Evolutionary conservation across 2,888 invertebrate species (phyloP).

Genomic region (Luperina nickerlii): DNA sequence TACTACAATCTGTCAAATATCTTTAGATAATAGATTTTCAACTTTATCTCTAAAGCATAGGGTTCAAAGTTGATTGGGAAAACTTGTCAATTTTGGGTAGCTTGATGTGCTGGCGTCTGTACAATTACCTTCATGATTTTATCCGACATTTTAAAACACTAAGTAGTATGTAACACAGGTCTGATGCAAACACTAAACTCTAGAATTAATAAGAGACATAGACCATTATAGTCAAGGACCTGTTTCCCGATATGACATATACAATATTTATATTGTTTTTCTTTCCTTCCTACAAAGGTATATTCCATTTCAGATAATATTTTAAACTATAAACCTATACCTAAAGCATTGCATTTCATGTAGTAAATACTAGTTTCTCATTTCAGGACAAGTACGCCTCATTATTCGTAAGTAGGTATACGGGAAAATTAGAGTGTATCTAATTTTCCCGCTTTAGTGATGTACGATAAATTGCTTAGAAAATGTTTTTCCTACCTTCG

Average conservation of each 20-base stretch:
- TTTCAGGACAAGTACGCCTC: constrained; percentile 8
- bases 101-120: no score
- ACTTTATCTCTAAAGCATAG: no score
- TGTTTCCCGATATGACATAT: constrained; percentile 28
- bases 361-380: not conserved
- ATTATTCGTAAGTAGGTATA: not conserved
- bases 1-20: no score
- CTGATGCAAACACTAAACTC: constrained; percentile 11
- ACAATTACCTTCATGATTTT: constrained; percentile 26
- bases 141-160: constrained; percentile 20
- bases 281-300: constrained; percentile 4
- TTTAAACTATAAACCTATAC: not conserved
- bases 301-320: constrained; percentile 7
- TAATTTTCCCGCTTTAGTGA: constrained; percentile 5
- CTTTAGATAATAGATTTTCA: no score
- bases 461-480: constrained; percentile 21
- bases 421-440: no score
- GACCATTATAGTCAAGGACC: constrained; percentile 4
- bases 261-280: not conserved
- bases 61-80: no score
- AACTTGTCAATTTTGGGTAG: no score
- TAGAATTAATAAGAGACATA: constrained; percentile 5
- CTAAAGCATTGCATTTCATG: not conserved
- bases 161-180: constrained; percentile 21
- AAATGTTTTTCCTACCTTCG: constrained; percentile 29